These are phyloP conservation scores for Oxycera nigricornis DNA, from an alignment of 2,888 invertebrate genomes.

Conservation along the genomic window DNA sequence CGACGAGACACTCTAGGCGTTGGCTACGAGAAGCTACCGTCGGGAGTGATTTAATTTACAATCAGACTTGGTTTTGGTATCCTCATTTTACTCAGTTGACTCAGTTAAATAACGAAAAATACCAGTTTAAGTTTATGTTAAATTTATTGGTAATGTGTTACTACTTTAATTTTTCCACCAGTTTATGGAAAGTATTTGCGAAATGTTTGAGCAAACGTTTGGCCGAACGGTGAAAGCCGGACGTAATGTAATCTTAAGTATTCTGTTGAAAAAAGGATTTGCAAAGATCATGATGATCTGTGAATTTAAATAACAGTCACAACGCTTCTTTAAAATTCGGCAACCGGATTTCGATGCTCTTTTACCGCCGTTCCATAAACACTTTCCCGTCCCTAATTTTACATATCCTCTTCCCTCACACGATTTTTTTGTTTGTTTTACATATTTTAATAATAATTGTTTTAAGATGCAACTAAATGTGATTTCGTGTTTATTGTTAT, in stretches of 20 bases:
- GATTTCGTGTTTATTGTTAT: conserved; percentile 37
- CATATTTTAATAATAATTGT: conserved; percentile 10
- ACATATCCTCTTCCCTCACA: not conserved
- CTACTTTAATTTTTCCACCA: too few relatives aligned
- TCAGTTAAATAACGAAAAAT: too few relatives aligned
- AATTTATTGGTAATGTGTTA: too few relatives aligned
- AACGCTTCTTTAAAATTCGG: not conserved
- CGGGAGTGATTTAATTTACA: conserved; percentile 65
- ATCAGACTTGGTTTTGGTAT: not conserved
- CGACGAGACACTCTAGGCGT: conserved; percentile 65
- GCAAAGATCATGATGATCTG: too few relatives aligned
- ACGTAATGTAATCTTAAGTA: too few relatives aligned
- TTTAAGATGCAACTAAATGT: conserved; percentile 37
- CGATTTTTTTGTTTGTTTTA: conserved; percentile 12
- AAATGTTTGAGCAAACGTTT: too few relatives aligned
- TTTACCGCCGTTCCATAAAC: not conserved
- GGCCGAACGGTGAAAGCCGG: too few relatives aligned
- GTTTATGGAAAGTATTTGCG: too few relatives aligned
- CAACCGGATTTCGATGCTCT: not conserved
- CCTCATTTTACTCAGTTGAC: not conserved
- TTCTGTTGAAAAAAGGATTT: too few relatives aligned
- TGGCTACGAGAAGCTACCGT: conserved; percentile 67
- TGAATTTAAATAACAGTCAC: too few relatives aligned
- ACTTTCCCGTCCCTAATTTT: not conserved
- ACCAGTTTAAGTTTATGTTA: not conserved